Evolutionary conservation across 2,113 vertebrate genomes (phyloP), one percentile per base, ranked within the genome.

Genomic region (Boleophthalmus pectinirostris): DNA sequence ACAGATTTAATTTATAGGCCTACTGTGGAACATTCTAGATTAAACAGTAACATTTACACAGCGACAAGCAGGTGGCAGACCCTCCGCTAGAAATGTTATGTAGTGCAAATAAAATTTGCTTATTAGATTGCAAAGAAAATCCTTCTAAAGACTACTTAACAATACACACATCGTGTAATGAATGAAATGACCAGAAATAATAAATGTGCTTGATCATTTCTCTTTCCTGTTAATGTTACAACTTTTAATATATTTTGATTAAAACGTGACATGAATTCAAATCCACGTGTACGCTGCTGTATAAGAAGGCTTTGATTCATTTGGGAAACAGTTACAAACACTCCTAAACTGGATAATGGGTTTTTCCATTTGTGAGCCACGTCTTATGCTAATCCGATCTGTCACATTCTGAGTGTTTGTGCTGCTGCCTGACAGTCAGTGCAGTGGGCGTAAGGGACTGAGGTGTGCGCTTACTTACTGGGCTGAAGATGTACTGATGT

Each of bases 371-470:
- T 91, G 75, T 49, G 58, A 91, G 73, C 70, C 68, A 80, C 67
- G 38, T 76, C 82, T 91, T 85, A 85, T 90, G 83, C 82, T 86
- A 87, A 87, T 83, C 80, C 78, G 56, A 72, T 82, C 64, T 82
- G 71, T 75, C 76, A 78, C 80, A 79, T 70, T 77, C 83, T 47
- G 81, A 86, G 82, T 80, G 75, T 81, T 84, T 88, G 81, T 74
- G 69, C 86, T 82, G 80, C 72, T 76, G 61, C 70, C 74, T 70
- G 51, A 73, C 72, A 75, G 72, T 68, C 57, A 82, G 33, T 72
- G 49, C 71, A n/a, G 35, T 79, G 71, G 72, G 53, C 73, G 68
- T 72, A 60, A 25, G 66, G 29, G 16, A 10, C 25, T 64, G 47
- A 65, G 63, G 3, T 79, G 69, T 73, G 68, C 66, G 15, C 57